A percentile compares a stretch with the other conserved stretches of the same genome.
These are phyloP conservation scores for Cheilosia soror DNA, from an alignment of 2,888 invertebrate genomes.

Conservation along the genomic window DNA sequence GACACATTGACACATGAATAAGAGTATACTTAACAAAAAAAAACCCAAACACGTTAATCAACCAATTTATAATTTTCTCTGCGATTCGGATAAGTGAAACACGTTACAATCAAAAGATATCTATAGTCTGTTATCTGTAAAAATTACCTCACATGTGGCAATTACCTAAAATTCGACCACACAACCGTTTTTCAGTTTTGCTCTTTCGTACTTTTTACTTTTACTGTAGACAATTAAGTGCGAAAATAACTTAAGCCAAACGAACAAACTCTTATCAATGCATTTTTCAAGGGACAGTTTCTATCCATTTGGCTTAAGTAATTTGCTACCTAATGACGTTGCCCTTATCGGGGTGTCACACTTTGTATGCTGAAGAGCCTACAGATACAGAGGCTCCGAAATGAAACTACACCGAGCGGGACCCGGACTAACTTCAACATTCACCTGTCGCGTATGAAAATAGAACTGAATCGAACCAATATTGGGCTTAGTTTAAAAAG, in stretches of 20 bases:
- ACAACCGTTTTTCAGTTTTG: neutral
- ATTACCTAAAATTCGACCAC: neutral
- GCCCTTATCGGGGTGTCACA: neutral
- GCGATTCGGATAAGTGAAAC: slow-evolving; percentile 5
- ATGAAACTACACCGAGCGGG: neutral
- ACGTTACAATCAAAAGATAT: slow-evolving; percentile 15
- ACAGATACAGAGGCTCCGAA: neutral
- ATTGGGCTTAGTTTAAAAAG: slow-evolving; percentile 82
- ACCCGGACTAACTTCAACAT: slow-evolving; percentile 73
- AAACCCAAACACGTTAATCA: neutral
- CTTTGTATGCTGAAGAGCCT: neutral
- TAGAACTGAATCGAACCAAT: slow-evolving; percentile 81
- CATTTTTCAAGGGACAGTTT: slow-evolving; percentile 79
- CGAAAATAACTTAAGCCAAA: slow-evolving; percentile 84
- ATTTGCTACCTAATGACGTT: slow-evolving; percentile 80
- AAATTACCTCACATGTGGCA: slow-evolving; percentile 1
- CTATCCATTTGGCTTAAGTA: slow-evolving; percentile 84
- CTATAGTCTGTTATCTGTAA: neutral
- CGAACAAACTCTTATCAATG: slow-evolving; percentile 83
- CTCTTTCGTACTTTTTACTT: neutral
- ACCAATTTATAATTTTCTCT: slow-evolving; percentile 5
- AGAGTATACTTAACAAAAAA: neutral
- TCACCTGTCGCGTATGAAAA: slow-evolving; percentile 83
- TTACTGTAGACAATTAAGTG: slow-evolving; percentile 76
- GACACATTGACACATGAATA: slow-evolving; percentile 39